Percentiles rank a stretch among this genome's conserved stretches.
Conservation (phyloP, 1,140 invertebrate species). For the Lordiphosa stackelbergi region DNA sequence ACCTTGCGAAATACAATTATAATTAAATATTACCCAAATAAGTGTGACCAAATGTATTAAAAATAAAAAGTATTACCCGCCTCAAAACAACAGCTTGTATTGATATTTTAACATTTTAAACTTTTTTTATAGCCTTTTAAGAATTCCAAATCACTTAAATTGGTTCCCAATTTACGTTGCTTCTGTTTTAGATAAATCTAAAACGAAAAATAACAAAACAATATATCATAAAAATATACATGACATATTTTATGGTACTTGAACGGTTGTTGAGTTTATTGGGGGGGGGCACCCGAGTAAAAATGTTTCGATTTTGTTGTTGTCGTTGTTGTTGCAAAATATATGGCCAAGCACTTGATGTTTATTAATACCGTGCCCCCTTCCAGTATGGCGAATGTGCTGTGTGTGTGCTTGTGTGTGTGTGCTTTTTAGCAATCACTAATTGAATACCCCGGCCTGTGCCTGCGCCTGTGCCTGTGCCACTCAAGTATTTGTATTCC, state of each 20-base stretch:
- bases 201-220: conserved; percentile 9
- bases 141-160: too few species aligned
- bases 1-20: too few species aligned
- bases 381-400: conserved; percentile 30
- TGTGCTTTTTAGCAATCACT: conserved; percentile 6
- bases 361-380: conserved; percentile 39
- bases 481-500: conserved; percentile 1
- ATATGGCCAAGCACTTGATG: conserved; percentile 41
- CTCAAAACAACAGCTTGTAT: too few species aligned
- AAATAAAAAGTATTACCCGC: too few species aligned
- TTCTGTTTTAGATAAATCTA: conserved; percentile 32
- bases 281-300: conserved; percentile 29
- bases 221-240: conserved; percentile 35
- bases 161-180: not conserved
- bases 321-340: conserved; percentile 24
- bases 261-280: conserved; percentile 59
- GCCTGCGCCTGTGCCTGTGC: conserved; percentile 16
- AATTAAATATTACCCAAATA: too few species aligned
- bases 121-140: too few species aligned
- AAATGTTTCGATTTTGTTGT: conserved; percentile 31
- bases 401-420: not conserved
- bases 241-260: conserved; percentile 62
- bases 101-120: too few species aligned
- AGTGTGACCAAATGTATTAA: too few species aligned
- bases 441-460: conserved; percentile 22